Percentiles rank a stretch among this genome's conserved stretches.
Conservation (phyloP, 2,113 vertebrate species). For the Heterocephalus glaber region DNA sequence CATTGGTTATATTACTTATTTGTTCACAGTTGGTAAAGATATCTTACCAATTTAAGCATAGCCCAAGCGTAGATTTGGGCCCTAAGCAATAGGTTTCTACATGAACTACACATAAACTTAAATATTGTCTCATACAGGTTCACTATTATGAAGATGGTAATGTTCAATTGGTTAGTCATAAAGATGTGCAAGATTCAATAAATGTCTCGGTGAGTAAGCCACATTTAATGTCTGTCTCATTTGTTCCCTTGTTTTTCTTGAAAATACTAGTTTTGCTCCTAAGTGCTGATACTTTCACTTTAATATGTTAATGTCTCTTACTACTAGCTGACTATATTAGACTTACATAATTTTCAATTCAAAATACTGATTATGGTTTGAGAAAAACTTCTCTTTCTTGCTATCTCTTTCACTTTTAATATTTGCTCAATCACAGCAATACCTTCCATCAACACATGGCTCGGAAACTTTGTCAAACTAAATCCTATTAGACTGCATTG, state of each 20-base stretch:
- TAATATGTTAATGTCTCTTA: background rate
- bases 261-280: constrained; percentile 25
- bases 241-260: constrained; percentile 38
- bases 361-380: constrained; percentile 1
- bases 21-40: constrained; percentile 36
- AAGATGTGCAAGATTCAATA: constrained; percentile 93
- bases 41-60: background rate
- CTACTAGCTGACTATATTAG: background rate
- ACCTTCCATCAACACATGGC: background rate
- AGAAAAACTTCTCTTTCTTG: background rate
- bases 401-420: constrained; percentile 35
- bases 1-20: constrained; percentile 14
- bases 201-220: constrained; percentile 91
- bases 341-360: constrained; percentile 21
- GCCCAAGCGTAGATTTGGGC: background rate
- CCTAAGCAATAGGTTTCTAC: background rate
- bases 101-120: constrained; percentile 43
- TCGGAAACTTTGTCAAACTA: background rate
- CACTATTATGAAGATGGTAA: constrained; percentile 99
- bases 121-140: constrained; percentile 85
- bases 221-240: constrained; percentile 22
- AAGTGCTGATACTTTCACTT: constrained; percentile 31
- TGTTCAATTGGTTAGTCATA: constrained; percentile 97
- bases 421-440: constrained; percentile 31
- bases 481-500: background rate